These are phyloP conservation scores for Brenthis ino DNA, from an alignment of 2,888 invertebrate genomes.

Conservation along the genomic window DNA sequence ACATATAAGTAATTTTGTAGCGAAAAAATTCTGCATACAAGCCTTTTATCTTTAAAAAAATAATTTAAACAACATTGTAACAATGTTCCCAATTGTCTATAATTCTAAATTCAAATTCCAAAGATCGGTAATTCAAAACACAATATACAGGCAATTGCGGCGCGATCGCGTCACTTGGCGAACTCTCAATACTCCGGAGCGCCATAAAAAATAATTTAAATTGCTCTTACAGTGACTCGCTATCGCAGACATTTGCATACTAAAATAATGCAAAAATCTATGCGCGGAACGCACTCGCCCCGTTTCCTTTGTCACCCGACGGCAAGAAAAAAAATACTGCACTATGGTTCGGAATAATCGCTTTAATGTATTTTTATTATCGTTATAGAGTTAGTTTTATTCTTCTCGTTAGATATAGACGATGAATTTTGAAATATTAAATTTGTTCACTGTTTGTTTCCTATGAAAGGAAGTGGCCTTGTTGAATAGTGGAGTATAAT, in stretches of 20 bases:
- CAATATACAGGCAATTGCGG: conserved; percentile 61
- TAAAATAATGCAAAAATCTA: conserved; percentile 83
- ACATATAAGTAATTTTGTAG: too few relatives aligned
- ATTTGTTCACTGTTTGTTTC: not conserved
- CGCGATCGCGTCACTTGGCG: conserved; percentile 60
- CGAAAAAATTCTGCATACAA: conserved; percentile 3
- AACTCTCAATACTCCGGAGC: conserved; percentile 80
- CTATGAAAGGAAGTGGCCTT: not conserved
- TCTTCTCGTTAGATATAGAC: conserved; percentile 3
- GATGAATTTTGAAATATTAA: not conserved
- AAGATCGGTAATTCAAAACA: conserved; percentile 62
- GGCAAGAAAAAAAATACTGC: conserved; percentile 34
- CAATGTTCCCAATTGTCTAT: not conserved
- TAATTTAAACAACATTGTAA: not conserved
- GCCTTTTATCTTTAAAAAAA: not conserved
- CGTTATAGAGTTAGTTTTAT: conserved; percentile 13
- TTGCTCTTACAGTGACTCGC: conserved; percentile 80
- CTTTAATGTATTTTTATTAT: conserved; percentile 32
- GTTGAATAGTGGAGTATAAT: too few relatives aligned
- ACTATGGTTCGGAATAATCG: conserved; percentile 37
- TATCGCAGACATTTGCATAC: conserved; percentile 81
- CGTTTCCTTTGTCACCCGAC: conserved; percentile 53
- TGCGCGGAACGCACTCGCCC: conserved; percentile 67
- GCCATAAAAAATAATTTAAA: conserved; percentile 84
- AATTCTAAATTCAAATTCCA: conserved; percentile 18